Base-by-base conservation (phyloP, 92 coral and sea anemone species). In the Umimayanthus kanabou region DNA sequence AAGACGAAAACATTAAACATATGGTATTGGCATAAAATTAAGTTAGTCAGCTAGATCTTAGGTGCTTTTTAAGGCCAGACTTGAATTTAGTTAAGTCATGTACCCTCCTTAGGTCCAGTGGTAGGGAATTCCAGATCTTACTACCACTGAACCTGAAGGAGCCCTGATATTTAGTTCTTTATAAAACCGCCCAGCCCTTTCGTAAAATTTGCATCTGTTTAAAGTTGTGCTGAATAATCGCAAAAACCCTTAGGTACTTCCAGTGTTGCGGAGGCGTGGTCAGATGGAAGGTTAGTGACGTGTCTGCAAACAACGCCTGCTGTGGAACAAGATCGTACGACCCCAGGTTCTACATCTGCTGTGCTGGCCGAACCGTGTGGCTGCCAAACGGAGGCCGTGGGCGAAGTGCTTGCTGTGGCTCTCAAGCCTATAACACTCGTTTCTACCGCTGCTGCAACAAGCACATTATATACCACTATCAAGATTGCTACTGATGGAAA, bases 371-470 rank as follows among this genome's bases (percentile, higher is more conserved):
- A n/a, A 39, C 45, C 50, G 1, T 20, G 79, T 75, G 79, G 79
- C 9, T 18, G 53, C 79, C 79, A 4, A 75, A 75, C 10, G 79
- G 40, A 39, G 79, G 53, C 25, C 79, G 79, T 11, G 4, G 30
- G 15, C 79, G 79, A 75, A 75, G 79, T n/a, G 79, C 79, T 18
- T 75, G 79, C 15, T 75, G 79, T 75, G 79, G 79, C 10, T 39
- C 79, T 18, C 53, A 39, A 37, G 79, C 79, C 11, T 75, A 75
- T 39, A 53, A 75, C 23, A 75, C 53, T n/a, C 23, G 40, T 22
- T 75, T 75, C 50, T 75, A 14, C 79, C 50, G 45, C 5, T 75
- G 79, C 79, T 75, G 79, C 53, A 75, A 37, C 47, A 75, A 37
- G 16, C 79, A 3, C 28, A 18, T 75, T 4, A 20, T 75, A 37